Evolutionary conservation across 2,888 invertebrate genomes (phyloP).

Genomic region (Drosophila rellima): DNA sequence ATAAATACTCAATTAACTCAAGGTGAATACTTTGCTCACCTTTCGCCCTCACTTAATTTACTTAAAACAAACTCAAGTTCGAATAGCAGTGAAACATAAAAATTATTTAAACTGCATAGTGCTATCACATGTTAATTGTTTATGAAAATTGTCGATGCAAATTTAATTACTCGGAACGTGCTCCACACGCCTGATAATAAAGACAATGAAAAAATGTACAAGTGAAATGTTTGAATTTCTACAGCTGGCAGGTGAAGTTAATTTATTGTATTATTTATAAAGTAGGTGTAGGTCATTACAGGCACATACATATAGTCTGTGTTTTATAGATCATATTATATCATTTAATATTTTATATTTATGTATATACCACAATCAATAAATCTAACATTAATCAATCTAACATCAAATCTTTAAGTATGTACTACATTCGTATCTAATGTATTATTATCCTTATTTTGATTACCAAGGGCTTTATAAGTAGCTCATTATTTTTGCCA

Average conservation of each 20-base stretch:
- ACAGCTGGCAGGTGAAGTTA: slow-evolving; percentile 31
- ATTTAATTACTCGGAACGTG: slow-evolving; percentile 2
- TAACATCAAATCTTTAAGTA: no score
- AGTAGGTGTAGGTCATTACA: not conserved
- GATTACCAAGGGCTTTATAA: not conserved
- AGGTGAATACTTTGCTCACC: not conserved
- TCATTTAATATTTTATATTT: no score
- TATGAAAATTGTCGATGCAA: slow-evolving; percentile 24
- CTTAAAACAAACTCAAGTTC: slow-evolving; percentile 11
- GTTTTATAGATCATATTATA: no score
- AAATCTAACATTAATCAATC: no score
- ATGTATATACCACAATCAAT: no score
- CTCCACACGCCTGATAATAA: not conserved
- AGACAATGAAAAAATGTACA: not conserved
- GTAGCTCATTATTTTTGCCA: slow-evolving; percentile 15
- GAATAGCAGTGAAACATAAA: slow-evolving; percentile 2
- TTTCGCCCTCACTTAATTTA: not conserved
- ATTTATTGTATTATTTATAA: slow-evolving; percentile 3
- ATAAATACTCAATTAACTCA: not conserved
- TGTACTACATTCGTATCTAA: no score
- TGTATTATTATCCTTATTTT: not conserved
- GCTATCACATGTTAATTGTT: slow-evolving; percentile 37
- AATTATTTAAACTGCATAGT: slow-evolving; percentile 17
- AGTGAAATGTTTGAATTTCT: not conserved
- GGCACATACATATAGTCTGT: not conserved